These are phyloP conservation scores for Romanogobio albipinnatus DNA, from an alignment of 2,113 vertebrate species.

Conservation along the genomic window DNA sequence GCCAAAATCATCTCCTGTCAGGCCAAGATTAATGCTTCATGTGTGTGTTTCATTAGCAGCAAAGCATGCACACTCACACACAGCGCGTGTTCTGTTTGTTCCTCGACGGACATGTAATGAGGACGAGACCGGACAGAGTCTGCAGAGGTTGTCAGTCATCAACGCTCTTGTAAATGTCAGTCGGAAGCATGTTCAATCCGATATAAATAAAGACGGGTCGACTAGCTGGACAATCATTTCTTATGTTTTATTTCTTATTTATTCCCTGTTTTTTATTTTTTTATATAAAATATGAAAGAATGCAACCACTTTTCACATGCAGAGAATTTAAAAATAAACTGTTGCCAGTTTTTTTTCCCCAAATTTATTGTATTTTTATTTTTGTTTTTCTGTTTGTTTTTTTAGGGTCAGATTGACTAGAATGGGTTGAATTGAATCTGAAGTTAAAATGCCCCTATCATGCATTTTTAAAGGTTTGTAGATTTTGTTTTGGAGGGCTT, in stretches of 20 bases:
- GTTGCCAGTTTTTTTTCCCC: neutral
- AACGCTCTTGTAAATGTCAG: neutral
- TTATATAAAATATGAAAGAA: neutral
- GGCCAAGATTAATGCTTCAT: constrained; percentile 45
- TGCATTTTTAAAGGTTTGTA: too few relatives aligned
- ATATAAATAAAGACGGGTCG: neutral
- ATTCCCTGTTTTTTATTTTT: neutral
- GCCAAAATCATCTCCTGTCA: constrained; percentile 43
- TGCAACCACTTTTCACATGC: neutral
- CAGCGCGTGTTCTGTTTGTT: neutral
- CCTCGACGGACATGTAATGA: neutral
- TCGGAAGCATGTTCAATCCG: neutral
- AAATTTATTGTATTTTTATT: neutral
- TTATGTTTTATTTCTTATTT: neutral
- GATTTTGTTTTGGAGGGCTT: too few relatives aligned
- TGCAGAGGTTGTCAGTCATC: neutral
- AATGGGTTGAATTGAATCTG: neutral
- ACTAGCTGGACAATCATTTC: neutral
- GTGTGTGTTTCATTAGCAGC: constrained; percentile 38
- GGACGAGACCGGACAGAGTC: neutral
- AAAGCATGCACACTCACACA: neutral
- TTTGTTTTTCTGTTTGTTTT: neutral
- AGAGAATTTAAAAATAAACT: neutral
- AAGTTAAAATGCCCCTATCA: neutral
- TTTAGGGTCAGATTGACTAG: neutral